A percentile compares a stretch with the other conserved stretches of the same genome.
Evolutionary conservation across 2,888 invertebrate species (phyloP).

Genomic region (Brassicogethes aeneus): DNA sequence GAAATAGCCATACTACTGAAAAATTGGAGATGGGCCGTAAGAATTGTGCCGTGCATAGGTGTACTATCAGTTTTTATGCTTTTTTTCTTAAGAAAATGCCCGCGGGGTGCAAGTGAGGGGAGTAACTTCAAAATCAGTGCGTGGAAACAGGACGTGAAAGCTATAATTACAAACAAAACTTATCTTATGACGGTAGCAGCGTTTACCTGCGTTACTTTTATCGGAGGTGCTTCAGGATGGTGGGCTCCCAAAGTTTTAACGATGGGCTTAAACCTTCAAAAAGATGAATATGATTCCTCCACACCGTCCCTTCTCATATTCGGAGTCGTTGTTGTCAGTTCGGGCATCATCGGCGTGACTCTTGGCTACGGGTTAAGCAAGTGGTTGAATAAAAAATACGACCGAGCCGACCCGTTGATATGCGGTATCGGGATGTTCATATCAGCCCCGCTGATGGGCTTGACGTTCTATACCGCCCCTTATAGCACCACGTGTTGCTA

Average conservation of each 20-base stretch:
- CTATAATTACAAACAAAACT: background rate
- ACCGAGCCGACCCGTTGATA: background rate
- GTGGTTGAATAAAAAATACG: background rate
- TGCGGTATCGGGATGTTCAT: background rate
- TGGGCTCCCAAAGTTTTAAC: background rate
- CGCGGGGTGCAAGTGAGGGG: background rate
- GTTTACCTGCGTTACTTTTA: background rate
- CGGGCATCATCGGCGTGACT: background rate
- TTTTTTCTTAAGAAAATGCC: background rate
- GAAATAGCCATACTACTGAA: background rate
- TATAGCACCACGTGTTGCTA: background rate
- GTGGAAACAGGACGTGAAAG: background rate
- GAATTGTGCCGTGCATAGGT: background rate
- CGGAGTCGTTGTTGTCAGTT: background rate
- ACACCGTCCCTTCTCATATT: background rate
- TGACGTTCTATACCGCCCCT: background rate
- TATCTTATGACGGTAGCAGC: background rate
- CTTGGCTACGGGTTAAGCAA: background rate
- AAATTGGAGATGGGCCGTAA: background rate
- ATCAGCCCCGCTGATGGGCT: background rate
- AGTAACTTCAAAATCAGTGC: background rate
- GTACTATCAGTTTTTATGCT: background rate
- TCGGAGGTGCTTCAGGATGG: background rate
- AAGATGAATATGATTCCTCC: background rate
- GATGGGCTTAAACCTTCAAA: background rate